These are phyloP conservation scores for Panthera tigris DNA, from an alignment of 2,113 vertebrate species.

Conservation along the genomic window DNA sequence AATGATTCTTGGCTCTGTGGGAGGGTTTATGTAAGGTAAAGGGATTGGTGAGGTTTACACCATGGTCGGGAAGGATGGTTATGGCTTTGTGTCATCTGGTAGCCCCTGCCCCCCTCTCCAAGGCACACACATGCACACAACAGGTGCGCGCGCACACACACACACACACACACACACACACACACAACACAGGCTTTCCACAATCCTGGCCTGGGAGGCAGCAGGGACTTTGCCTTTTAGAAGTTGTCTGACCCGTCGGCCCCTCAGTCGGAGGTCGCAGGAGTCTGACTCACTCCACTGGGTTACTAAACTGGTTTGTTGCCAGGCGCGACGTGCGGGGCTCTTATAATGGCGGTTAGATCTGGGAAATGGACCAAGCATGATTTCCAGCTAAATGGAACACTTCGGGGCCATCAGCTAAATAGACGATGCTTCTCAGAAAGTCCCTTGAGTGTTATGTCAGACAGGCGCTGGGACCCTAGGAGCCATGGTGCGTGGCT, in stretches of 20 bases:
- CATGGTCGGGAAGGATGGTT: background rate
- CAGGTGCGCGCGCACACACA: accelerated
- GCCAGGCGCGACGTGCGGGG: background rate
- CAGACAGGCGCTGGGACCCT: background rate
- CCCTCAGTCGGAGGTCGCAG: background rate
- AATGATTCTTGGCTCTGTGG: background rate
- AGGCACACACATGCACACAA: accelerated
- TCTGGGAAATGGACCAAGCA: conserved; percentile 9
- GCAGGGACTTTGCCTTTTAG: background rate
- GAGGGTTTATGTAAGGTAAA: background rate
- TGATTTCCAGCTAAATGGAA: conserved; percentile 52
- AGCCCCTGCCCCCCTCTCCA: background rate
- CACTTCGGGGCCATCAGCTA: background rate
- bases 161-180: accelerated
- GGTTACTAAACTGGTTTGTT: background rate
- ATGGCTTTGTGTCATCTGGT: background rate
- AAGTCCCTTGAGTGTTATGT: background rate
- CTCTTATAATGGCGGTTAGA: background rate
- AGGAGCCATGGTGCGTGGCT: accelerated
- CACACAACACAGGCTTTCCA: accelerated
- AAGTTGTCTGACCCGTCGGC: background rate
- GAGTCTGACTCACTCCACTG: background rate
- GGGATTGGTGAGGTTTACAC: background rate
- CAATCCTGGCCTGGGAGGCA: background rate
- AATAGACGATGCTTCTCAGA: conserved; percentile 64